A percentile compares a stretch with the other conserved stretches of the same genome.
Conservation (phyloP, 23 tunicate species). For the Oikopleura dioica region DNA sequence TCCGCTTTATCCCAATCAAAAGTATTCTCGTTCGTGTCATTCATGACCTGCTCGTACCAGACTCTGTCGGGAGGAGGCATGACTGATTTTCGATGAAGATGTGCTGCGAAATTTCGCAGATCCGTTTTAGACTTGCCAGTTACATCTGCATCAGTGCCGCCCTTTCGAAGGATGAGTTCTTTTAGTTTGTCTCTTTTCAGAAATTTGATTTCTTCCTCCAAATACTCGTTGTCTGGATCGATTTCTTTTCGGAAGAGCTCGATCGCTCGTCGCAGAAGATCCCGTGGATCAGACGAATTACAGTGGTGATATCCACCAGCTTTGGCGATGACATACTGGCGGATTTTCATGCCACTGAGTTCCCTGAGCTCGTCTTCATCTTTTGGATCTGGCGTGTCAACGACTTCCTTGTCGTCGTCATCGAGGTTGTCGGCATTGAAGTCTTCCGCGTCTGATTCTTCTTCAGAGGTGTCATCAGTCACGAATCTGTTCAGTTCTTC, state of each 20-base stretch:
- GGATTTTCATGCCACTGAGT: not conserved
- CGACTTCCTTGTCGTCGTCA: not conserved
- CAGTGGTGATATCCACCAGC: not conserved
- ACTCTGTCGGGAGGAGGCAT: too few species aligned
- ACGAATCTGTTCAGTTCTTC: constrained; percentile 13
- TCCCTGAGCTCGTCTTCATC: not conserved
- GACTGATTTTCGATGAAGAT: too few species aligned
- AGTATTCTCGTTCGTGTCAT: too few species aligned
- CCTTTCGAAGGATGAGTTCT: not conserved
- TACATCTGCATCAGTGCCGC: too few species aligned
- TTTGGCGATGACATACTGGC: not conserved
- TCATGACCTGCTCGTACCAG: too few species aligned
- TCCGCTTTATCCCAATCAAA: too few species aligned
- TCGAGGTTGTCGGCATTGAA: not conserved
- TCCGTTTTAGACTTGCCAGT: too few species aligned
- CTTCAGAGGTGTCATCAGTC: constrained; percentile 17
- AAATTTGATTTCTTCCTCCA: not conserved
- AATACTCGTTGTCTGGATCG: not conserved
- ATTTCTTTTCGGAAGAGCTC: not conserved
- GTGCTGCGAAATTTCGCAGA: too few species aligned
- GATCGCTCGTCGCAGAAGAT: not conserved
- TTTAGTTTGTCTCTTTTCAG: not conserved
- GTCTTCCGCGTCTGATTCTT: constrained; percentile 1
- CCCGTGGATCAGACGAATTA: not conserved
- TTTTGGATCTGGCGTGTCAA: not conserved